These are phyloP conservation scores for Malurus splendens DNA, from an alignment of 2,797 vertebrate species.

Conservation along the genomic window DNA sequence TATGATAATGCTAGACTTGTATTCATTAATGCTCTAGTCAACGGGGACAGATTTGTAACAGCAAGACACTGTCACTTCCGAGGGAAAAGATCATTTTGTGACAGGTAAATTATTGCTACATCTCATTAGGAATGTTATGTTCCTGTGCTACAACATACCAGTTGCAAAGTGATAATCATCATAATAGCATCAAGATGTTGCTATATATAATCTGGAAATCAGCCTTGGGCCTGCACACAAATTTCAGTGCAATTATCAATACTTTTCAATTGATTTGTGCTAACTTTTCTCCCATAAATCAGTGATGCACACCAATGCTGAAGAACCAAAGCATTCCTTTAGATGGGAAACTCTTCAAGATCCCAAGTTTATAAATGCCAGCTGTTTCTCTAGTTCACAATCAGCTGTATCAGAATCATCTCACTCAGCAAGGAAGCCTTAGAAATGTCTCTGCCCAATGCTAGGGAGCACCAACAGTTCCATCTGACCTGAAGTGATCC, in stretches of 20 bases:
- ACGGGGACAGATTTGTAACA: neutral
- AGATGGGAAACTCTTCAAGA: neutral
- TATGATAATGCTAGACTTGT: neutral
- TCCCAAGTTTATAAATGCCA: neutral
- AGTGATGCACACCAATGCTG: neutral
- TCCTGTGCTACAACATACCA: neutral
- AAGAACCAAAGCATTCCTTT: neutral
- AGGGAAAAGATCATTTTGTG: conserved; percentile 13
- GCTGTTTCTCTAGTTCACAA: neutral
- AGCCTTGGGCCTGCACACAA: neutral
- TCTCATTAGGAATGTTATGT: conserved; percentile 14
- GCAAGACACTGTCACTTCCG: neutral
- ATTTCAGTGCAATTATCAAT: neutral
- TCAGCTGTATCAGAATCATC: neutral
- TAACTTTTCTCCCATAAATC: neutral
- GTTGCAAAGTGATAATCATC: conserved; percentile 44
- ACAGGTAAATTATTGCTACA: conserved; percentile 37
- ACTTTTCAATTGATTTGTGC: neutral
- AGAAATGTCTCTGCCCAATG: neutral
- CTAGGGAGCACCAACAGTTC: neutral
- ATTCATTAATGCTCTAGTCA: neutral
- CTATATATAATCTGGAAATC: conserved; percentile 10
- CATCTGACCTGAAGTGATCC: neutral
- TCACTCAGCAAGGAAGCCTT: neutral
- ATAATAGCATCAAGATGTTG: conserved; percentile 47